These are phyloP conservation scores for Meliscaeva auricollis DNA, from an alignment of 2,888 invertebrate species.

Conservation along the genomic window DNA sequence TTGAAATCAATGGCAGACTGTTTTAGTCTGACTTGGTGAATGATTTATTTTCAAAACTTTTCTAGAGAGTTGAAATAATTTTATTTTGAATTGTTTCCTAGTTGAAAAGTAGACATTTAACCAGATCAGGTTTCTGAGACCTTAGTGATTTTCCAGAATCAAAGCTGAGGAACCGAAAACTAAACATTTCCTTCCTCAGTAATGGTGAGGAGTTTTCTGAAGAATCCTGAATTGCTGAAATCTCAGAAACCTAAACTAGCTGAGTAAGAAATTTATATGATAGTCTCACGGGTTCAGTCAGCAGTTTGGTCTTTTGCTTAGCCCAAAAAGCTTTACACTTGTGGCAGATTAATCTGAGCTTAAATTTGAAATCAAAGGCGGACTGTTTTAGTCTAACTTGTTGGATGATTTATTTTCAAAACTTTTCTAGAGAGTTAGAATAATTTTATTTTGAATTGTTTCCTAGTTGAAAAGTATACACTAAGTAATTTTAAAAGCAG, in stretches of 20 bases:
- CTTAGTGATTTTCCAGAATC: too few relatives aligned
- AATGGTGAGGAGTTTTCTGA: too few relatives aligned
- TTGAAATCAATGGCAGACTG: constrained; percentile 77
- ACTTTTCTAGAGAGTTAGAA: constrained; percentile 48
- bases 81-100: constrained; percentile 49
- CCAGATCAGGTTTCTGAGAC: neutral
- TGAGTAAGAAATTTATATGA: too few relatives aligned
- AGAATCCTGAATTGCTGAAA: too few relatives aligned
- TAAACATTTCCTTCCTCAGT: too few relatives aligned
- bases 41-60: constrained; percentile 41
- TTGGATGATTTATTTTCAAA: constrained; percentile 49
- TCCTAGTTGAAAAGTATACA: constrained; percentile 47
- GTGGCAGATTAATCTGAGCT: constrained; percentile 79
- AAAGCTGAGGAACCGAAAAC: too few relatives aligned
- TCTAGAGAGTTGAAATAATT: constrained; percentile 38
- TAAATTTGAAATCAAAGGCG: constrained; percentile 61
- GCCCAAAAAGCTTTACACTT: constrained; percentile 82
- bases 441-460: constrained; percentile 39
- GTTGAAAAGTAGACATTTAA: constrained; percentile 32
- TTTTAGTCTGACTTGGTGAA: constrained; percentile 79
- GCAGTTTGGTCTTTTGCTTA: constrained; percentile 77
- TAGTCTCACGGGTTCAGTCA: constrained; percentile 3
- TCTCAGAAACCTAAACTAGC: too few relatives aligned
- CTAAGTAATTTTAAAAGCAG: neutral
- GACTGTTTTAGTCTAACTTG: constrained; percentile 80